Base-by-base conservation (phyloP, 2,888 invertebrate species). In the Silvanus unidentatus region DNA sequence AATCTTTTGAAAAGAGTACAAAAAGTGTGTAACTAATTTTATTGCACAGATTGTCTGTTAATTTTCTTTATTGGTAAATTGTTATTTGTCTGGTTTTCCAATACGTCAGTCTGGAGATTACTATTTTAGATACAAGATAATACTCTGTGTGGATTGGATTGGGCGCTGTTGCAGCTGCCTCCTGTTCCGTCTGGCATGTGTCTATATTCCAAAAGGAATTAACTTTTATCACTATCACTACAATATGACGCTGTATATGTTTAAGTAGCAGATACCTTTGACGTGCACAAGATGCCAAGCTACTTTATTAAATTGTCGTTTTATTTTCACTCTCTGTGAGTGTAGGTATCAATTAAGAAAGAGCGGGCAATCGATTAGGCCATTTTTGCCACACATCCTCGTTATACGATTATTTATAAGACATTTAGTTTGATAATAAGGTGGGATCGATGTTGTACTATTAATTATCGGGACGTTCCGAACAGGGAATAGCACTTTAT, bases 401-500 rank as follows among this genome's bases (percentile, higher is more conserved):
- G n/a, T n/a, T n/a, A n/a, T n/a, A n/a, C n/a, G n/a, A n/a, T 44
- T 50, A 44, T 50, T 46, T 52, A 49, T 55, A 59, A 59, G 58
- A 57, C 58, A 55, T 59, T 60, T 53, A 57, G 49, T 46, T 44
- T 54, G 57, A 57, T 60, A 63, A 60, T 59, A 54, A 61, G 53
- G 54, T 51, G 54, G 54, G 53, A 54, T 58, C 50, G 52, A 57
- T 64, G 62, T 61, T 64, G 60, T 59, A 57, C 63, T 63, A 62
- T 65, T 63, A 64, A 64, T 65, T 63, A 64, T 63, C 59, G 58
- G 53, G 54, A 59, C 60, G 57, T 55, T 58, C 50, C 52, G 57
- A 64, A 66, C 66, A 66, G 58, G 62, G 62, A 64, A 65, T 60
- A 54, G 64, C 64, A 66, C 65, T 66, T 55, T 55, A n/a, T n/a